Percentiles rank a stretch among this genome's conserved stretches.
Evolutionary conservation across 2,888 invertebrate genomes (phyloP).

Genomic region (Archips crataeganus): DNA sequence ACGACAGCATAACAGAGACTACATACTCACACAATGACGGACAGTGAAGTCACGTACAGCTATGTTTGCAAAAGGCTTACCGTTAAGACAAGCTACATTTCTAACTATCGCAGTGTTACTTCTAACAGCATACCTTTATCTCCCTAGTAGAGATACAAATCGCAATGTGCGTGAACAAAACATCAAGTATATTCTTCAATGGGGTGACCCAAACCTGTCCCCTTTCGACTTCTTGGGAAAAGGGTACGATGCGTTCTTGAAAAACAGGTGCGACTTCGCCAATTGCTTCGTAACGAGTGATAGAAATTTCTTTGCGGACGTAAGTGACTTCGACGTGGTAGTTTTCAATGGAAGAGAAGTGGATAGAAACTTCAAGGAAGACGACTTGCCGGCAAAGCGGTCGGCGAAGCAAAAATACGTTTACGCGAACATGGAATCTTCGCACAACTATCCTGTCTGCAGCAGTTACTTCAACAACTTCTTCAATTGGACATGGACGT

Average conservation of each 20-base stretch:
- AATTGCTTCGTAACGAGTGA: slow-evolving; percentile 67
- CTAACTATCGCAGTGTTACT: not conserved
- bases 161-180: not conserved
- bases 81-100: not conserved
- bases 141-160: not conserved
- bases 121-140: not conserved
- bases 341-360: slow-evolving; percentile 63
- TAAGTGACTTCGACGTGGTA: slow-evolving; percentile 61
- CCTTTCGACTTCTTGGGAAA: slow-evolving; percentile 62
- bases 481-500: slow-evolving; percentile 71
- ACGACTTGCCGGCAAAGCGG: slow-evolving; percentile 53
- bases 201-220: not conserved
- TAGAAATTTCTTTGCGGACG: slow-evolving; percentile 50
- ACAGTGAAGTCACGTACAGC: not conserved
- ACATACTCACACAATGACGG: not conserved
- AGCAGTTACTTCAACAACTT: slow-evolving; percentile 52
- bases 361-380: slow-evolving; percentile 17
- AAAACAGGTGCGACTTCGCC: slow-evolving; percentile 57
- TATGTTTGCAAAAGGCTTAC: not conserved
- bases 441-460: slow-evolving; percentile 60
- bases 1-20: not conserved
- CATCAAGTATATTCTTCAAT: slow-evolving; percentile 21
- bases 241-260: slow-evolving; percentile 57
- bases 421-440: slow-evolving; percentile 61
- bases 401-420: slow-evolving; percentile 61